These are phyloP conservation scores for Prolemur simus DNA, from an alignment of 2,113 vertebrate species.

Conservation along the genomic window DNA sequence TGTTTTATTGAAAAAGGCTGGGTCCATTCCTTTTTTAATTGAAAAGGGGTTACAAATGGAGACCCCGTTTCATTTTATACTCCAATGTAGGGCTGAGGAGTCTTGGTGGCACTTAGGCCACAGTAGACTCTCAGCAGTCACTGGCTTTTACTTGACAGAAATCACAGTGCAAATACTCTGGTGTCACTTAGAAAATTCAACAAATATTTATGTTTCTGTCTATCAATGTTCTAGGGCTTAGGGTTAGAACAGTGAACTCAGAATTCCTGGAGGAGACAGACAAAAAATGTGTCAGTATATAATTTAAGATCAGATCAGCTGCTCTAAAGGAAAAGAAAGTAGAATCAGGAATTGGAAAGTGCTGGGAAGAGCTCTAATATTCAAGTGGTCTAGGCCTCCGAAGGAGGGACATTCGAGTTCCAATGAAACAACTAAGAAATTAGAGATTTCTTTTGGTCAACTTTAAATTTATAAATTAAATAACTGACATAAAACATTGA, in stretches of 20 bases:
- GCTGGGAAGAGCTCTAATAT: background rate
- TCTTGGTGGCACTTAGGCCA: accelerated
- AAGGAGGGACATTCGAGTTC: background rate
- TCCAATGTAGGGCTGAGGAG: background rate
- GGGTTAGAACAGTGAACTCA: background rate
- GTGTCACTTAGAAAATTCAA: background rate
- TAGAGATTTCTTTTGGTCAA: background rate
- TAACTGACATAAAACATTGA: background rate
- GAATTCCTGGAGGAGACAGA: background rate
- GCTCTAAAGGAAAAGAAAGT: background rate
- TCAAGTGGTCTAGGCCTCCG: background rate
- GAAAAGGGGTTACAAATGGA: background rate
- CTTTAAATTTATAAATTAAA: slow-evolving; percentile 11
- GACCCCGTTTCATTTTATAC: background rate
- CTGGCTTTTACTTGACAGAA: background rate
- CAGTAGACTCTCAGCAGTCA: too few species aligned
- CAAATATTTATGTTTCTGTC: background rate
- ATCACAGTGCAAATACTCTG: background rate
- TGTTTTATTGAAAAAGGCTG: background rate
- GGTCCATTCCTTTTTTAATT: background rate
- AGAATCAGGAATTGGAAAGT: background rate
- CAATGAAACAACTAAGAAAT: background rate
- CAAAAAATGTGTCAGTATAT: background rate
- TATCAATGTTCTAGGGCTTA: background rate
- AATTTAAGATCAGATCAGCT: background rate